These are phyloP conservation scores for Zingel zingel DNA, from an alignment of 2,113 vertebrate species.

Conservation along the genomic window DNA sequence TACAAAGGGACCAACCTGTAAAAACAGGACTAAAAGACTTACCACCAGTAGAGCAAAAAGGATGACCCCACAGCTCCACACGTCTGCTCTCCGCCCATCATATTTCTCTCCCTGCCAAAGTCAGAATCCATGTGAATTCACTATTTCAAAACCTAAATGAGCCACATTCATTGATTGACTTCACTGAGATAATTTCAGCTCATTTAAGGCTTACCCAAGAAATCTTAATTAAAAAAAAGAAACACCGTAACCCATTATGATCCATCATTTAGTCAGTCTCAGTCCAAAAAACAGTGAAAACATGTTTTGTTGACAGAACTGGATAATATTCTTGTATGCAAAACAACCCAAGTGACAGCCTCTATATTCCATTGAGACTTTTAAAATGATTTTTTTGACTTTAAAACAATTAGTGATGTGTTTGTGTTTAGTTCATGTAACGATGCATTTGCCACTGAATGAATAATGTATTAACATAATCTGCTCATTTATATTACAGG, in stretches of 20 bases:
- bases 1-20: neutral
- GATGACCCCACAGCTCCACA: constrained; percentile 95
- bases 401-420: neutral
- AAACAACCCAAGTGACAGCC: constrained; percentile 22
- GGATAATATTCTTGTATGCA: constrained; percentile 38
- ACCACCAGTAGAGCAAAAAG: constrained; percentile 93
- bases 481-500: constrained; percentile 24
- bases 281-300: constrained; percentile 12
- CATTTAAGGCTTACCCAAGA: constrained; percentile 6
- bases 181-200: constrained; percentile 1
- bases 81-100: constrained; percentile 91
- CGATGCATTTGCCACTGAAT: neutral
- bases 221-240: neutral
- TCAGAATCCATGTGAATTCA: constrained; percentile 22
- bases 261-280: constrained; percentile 23
- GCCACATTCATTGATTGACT: neutral
- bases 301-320: constrained; percentile 32
- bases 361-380: neutral
- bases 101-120: constrained; percentile 92
- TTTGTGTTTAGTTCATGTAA: constrained; percentile 8
- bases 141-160: constrained; percentile 9
- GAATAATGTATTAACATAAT: neutral
- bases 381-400: neutral
- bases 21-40: constrained; percentile 50
- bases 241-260: constrained; percentile 37